Conservation (phyloP, 2,113 vertebrate species). For the Ginglymostoma cirratum region DNA sequence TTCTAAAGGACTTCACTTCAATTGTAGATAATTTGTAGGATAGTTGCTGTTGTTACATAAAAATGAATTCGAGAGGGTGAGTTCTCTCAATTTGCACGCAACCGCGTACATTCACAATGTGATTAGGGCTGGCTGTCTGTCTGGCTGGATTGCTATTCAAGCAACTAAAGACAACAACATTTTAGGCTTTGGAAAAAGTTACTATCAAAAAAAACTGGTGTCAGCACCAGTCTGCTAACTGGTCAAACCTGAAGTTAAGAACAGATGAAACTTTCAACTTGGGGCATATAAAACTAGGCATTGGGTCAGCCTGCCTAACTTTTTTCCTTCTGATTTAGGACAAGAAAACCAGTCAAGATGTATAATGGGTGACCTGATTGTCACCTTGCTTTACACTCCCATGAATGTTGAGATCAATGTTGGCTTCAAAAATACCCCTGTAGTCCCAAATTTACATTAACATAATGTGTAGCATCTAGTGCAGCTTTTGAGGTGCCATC, state of each 20-base stretch:
- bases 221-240: not conserved
- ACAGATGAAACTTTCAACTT: no score
- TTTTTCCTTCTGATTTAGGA: not conserved
- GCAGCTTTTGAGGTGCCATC: not conserved
- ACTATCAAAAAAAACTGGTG: not conserved
- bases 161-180: not conserved
- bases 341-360: not conserved
- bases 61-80: no score
- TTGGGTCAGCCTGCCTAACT: not conserved
- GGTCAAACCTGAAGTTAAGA: not conserved
- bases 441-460: not conserved
- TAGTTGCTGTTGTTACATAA: no score
- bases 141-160: no score
- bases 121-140: not conserved
- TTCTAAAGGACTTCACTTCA: not conserved
- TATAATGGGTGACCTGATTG: not conserved
- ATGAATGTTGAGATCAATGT: not conserved
- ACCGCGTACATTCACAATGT: not conserved
- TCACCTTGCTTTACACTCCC: not conserved
- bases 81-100: not conserved
- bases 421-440: not conserved
- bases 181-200: not conserved
- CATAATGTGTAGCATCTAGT: not conserved
- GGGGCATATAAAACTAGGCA: not conserved
- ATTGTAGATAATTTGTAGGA: not conserved